Conservation (phyloP, 2,113 vertebrate genomes). For the Salvelinus alpinus region DNA sequence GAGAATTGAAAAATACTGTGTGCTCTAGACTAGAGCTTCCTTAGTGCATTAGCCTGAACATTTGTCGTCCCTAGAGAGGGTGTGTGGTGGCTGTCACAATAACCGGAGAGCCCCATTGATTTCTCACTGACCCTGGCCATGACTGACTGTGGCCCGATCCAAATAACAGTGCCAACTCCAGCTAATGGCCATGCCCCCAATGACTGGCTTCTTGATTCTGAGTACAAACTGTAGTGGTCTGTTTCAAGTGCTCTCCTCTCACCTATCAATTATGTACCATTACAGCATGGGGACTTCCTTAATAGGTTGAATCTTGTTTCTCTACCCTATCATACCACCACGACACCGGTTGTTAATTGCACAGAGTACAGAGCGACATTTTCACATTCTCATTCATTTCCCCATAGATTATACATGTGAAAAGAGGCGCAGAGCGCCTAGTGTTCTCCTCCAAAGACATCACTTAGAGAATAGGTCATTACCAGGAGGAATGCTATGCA, state of each 20-base stretch:
- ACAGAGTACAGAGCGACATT: slow-evolving; percentile 11
- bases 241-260: slow-evolving; percentile 27
- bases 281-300: slow-evolving; percentile 36
- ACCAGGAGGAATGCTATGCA: slow-evolving; percentile 10
- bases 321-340: slow-evolving; percentile 7
- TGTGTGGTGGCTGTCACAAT: slow-evolving; percentile 29
- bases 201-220: slow-evolving; percentile 38
- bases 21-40: not conserved
- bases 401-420: slow-evolving; percentile 14
- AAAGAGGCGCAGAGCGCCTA: not conserved
- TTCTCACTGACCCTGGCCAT: slow-evolving; percentile 46
- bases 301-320: slow-evolving; percentile 23
- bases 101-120: slow-evolving; percentile 53
- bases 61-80: not conserved
- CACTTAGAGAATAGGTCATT: not conserved
- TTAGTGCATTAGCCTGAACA: too few relatives aligned
- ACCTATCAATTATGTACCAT: slow-evolving; percentile 50
- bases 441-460: slow-evolving; percentile 1
- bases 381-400: slow-evolving; percentile 15
- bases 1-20: not conserved
- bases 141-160: slow-evolving; percentile 38
- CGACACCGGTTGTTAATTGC: slow-evolving; percentile 42
- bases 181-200: slow-evolving; percentile 36
- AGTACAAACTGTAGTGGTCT: slow-evolving; percentile 14
- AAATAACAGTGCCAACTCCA: slow-evolving; percentile 34